Conservation (phyloP, 2,113 vertebrate species). For the Melierax canorus region DNA sequence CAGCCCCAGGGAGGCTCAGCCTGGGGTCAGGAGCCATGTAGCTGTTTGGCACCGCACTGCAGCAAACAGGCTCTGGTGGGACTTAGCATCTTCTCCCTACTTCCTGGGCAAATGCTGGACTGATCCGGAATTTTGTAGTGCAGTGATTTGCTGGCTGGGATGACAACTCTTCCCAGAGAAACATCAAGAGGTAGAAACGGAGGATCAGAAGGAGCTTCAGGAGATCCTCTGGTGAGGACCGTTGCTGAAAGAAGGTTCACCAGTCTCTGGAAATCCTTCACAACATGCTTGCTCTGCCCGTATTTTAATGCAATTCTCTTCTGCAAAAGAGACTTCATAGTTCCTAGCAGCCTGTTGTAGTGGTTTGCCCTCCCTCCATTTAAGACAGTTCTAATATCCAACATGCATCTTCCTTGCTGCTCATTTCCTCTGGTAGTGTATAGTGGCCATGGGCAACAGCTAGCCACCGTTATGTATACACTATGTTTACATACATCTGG, state of each 20-base stretch:
- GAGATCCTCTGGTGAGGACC: neutral
- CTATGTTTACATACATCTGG: neutral
- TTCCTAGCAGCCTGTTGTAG: neutral
- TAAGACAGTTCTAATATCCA: neutral
- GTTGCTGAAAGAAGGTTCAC: neutral
- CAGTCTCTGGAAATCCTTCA: neutral
- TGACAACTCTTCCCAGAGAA: neutral
- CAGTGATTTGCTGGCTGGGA: neutral
- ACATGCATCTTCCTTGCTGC: neutral
- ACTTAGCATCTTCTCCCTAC: neutral
- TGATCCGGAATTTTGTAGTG: neutral
- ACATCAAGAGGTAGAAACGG: neutral
- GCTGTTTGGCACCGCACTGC: neutral
- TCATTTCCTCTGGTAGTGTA: neutral
- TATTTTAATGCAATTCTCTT: neutral
- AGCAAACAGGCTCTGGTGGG: neutral
- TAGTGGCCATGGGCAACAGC: neutral
- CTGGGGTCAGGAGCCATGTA: neutral
- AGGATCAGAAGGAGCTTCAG: neutral
- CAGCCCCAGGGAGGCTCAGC: neutral
- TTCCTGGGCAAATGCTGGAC: neutral
- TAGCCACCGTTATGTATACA: no score
- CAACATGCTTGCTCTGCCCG: rapidly evolving
- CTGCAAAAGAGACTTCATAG: neutral
- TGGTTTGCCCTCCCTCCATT: neutral